phyloP scores from a whole-genome alignment of 2,113 vertebrate genomes.

The Catharus fuscescens region DNA sequence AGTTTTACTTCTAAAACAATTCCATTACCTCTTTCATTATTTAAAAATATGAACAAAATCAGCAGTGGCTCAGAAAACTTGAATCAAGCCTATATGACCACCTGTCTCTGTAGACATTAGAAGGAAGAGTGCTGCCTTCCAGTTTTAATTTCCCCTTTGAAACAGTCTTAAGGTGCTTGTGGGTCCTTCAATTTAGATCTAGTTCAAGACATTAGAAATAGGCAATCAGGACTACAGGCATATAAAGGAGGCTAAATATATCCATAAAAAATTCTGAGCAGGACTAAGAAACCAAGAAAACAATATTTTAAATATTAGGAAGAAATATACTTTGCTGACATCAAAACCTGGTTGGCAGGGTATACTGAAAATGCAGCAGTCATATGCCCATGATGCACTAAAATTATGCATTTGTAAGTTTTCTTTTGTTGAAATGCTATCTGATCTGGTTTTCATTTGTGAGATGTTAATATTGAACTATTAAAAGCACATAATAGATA shows the following conservation, averaged over 20 bases:
- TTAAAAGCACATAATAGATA: neutral
- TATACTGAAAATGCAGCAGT: neutral
- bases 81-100: neutral
- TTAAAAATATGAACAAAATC: neutral
- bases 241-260: neutral
- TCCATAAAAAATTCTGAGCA: neutral
- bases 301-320: neutral
- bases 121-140: neutral
- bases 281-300: neutral
- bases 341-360: neutral
- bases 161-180: neutral
- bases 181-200: neutral
- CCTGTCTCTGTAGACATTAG: neutral
- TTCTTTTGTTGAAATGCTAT: neutral
- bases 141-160: neutral
- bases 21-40: neutral
- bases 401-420: neutral
- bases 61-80: neutral
- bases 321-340: neutral
- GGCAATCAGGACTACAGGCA: neutral
- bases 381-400: neutral
- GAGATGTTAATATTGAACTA: neutral
- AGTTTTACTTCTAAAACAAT: neutral
- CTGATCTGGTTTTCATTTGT: neutral
- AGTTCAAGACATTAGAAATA: neutral